Base-by-base conservation (phyloP, 1,140 invertebrate species). In the Solenopsis fugax region DNA sequence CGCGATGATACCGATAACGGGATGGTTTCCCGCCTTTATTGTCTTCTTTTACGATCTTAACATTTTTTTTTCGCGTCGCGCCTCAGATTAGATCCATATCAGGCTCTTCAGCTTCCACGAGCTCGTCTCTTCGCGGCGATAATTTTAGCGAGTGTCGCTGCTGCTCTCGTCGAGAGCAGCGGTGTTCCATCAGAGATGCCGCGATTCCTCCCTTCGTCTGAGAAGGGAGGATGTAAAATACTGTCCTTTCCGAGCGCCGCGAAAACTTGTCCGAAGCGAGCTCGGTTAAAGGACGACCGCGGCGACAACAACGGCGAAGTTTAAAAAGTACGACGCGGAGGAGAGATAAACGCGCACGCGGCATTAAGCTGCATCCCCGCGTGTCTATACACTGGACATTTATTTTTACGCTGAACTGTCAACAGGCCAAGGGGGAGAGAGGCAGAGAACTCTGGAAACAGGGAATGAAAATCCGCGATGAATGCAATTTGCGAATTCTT, bases 141-240 rank as follows among this genome's bases (percentile, higher is more conserved):
- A 87, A 90, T 87, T 85, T 90, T 64, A 75, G 58, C 77, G 60
- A 73, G 71, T 45, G 48, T 62, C 54, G 29, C 29, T 29, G 29
- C 29, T 29, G 29, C 75, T 54, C 16, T 87, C 71, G 54, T 50
- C n/a, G 56, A 50, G 69, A 29, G 29, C 50, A 24, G 7, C 29
- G 29, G 29, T 29, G 50, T 88, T 56, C 73, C 41, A 64, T 65
- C 64, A 65, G 78, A 64, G 78, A 84, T 80, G 54, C 45, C 45
- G 75, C 58, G 73, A 73, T 21, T 69, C 4, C 48, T 64, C n/a
- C 37, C 54, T 45, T 7, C 72, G 64, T 29, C n/a, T 60, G 37
- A 50, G 69, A 45, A 41, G 41, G 34, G 48, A 48, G 21, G 48
- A 37, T 78, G 29, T 85, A 85, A 85, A 85, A 78, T 78, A 85